Percentiles rank a stretch among this genome's conserved stretches.
Evolutionary conservation across 2,888 invertebrate genomes (phyloP).

Genomic region (Cantharis flavilabris): DNA sequence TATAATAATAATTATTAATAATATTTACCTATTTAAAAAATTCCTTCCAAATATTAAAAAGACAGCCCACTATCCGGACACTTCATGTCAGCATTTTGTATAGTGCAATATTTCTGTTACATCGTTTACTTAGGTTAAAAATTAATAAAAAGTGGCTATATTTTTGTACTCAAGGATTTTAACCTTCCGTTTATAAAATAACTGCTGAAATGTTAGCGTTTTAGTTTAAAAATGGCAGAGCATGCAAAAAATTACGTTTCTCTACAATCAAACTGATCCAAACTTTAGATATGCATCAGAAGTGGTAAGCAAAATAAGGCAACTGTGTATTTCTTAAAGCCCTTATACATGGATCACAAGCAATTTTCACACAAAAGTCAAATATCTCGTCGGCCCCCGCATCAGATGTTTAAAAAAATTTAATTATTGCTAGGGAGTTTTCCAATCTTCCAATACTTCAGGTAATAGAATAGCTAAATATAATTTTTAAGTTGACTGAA

Average conservation of each 20-base stretch:
- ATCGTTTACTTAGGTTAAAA: neutral
- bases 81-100: neutral
- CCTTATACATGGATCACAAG: neutral
- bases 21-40: conserved; percentile 24
- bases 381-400: neutral
- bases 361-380: neutral
- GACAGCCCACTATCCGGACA: neutral
- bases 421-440: neutral
- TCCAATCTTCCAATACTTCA: neutral
- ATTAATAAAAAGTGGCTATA: neutral
- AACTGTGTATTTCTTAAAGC: neutral
- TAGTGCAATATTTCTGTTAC: neutral
- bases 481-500: neutral
- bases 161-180: neutral
- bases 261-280: neutral
- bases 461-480: neutral
- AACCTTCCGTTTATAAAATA: neutral
- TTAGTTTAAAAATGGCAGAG: neutral
- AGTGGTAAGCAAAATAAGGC: neutral
- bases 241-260: neutral
- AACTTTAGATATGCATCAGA: neutral
- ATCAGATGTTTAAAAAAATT: neutral
- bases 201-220: neutral
- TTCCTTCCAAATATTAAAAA: conserved; percentile 2
- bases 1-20: conserved; percentile 22